phyloP scores from a whole-genome alignment of 2,113 vertebrate genomes.

The Labeo rohita region DNA sequence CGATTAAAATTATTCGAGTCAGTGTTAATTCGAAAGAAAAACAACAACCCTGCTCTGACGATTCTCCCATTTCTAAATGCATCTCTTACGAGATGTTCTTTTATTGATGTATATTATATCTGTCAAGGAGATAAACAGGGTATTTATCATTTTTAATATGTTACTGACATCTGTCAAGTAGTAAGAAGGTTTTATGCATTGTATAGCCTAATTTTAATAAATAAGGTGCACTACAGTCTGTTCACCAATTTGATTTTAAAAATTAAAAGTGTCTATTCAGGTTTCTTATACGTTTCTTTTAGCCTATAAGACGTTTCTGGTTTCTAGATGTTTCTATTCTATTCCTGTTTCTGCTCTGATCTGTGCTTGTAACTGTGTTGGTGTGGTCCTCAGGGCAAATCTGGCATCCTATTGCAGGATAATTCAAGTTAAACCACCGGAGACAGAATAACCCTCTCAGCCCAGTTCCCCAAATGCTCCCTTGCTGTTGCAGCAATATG shows the following conservation, averaged over 20 bases:
- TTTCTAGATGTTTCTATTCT: not conserved
- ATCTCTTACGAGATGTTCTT: no score
- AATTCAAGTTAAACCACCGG: conserved; percentile 46
- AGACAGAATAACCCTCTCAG: conserved; percentile 39
- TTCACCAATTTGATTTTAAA: not conserved
- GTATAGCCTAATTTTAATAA: not conserved
- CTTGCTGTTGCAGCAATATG: conserved; percentile 66
- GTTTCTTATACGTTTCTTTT: not conserved
- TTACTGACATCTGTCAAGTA: not conserved
- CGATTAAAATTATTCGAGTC: not conserved
- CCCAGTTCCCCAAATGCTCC: conserved; percentile 26
- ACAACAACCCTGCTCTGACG: not conserved
- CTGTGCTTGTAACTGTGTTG: not conserved
- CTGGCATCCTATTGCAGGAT: conserved; percentile 42
- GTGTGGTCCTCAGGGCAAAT: not conserved
- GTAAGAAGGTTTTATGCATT: not conserved
- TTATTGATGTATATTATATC: no score
- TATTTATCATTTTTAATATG: not conserved
- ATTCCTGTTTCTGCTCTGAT: not conserved
- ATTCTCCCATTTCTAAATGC: no score
- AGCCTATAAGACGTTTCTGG: no score
- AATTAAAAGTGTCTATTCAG: not conserved
- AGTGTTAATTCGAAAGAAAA: no score
- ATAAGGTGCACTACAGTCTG: not conserved
- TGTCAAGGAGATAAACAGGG: not conserved